Evolutionary conservation across 2,113 vertebrate genomes (phyloP), one percentile per base, ranked within the genome.

Genomic region (Periophthalmus modestus): DNA sequence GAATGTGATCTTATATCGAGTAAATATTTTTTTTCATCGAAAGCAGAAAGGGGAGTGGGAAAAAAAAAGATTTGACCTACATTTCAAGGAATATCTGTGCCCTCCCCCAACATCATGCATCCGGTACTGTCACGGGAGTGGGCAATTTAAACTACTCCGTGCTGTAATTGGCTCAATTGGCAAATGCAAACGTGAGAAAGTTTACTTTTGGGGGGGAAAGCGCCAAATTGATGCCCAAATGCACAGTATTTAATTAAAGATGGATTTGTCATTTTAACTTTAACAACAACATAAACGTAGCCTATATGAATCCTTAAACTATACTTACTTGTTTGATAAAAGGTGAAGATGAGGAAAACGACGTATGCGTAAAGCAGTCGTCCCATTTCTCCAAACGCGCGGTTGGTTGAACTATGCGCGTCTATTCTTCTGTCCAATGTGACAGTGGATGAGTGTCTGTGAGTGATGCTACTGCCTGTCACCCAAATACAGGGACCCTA

Each of bases 281-380:
- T 3, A 12, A 2, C 59, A 24, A 16, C 12, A 10, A 9, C 3
- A 39, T 33, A 24, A 33, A 61, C 12, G 13, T 34, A 18, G 7
- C 58, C 18, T 19, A 21, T 10, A 55, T 55, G 11, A 28, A 59
- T 59, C 21, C 12, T 12, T 59, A 24, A 59, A 34, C 5, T 59
- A 1, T 34, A 88, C 93, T 92, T 91, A 94, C 93, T 77, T 73
- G 90, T 78, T 0, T 74, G 88, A 43, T 68, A 15, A 12, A 88
- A 3, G 67, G 13, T 33, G 70, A 66, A 76, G 74, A 88, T 7
- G 68, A 91, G 74, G 12, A 90, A 21, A n/a, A 88, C 28, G 67
- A 89, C 24, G 2, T 73, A 47, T 12, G 86, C 16, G 24, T 43
- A 55, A 5, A 78, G 55, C 47, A 54, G 19, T 47, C 67, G 74